Evolutionary conservation across 2,797 vertebrate species (phyloP).

Genomic region (Tokudaia muenninki): DNA sequence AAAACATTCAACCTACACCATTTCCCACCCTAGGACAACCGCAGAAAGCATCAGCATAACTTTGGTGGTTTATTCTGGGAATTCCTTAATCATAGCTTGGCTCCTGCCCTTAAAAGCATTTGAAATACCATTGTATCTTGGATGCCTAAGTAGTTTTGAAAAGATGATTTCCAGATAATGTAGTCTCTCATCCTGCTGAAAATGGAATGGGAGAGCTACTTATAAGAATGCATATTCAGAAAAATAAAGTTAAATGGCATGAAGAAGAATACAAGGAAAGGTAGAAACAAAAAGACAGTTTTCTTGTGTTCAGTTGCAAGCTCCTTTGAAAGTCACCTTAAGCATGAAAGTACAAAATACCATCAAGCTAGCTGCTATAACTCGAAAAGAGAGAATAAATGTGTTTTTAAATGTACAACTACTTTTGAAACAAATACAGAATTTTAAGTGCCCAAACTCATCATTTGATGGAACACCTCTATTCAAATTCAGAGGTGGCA

Average conservation of each 20-base stretch:
- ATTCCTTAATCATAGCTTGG: slow-evolving; percentile 6
- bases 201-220: not conserved
- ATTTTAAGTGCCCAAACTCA: not conserved
- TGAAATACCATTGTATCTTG: not conserved
- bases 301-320: not conserved
- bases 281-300: not conserved
- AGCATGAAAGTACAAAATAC: slow-evolving; percentile 3
- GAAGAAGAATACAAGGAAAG: not conserved
- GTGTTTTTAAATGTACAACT: not conserved
- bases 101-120: slow-evolving; percentile 51
- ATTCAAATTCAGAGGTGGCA: not conserved
- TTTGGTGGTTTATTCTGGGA: not conserved
- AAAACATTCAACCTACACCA: not conserved
- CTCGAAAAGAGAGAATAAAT: not conserved
- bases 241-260: slow-evolving; percentile 20
- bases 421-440: not conserved
- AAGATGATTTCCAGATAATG: slow-evolving; percentile 10
- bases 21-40: not conserved
- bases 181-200: not conserved
- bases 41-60: not conserved
- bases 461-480: slow-evolving; percentile 16
- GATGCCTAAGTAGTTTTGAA: not conserved
- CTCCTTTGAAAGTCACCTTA: slow-evolving; percentile 51
- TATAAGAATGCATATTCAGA: slow-evolving; percentile 19
- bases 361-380: not conserved